Conservation (phyloP, 2,113 vertebrate genomes). For the Abramis brama region DNA sequence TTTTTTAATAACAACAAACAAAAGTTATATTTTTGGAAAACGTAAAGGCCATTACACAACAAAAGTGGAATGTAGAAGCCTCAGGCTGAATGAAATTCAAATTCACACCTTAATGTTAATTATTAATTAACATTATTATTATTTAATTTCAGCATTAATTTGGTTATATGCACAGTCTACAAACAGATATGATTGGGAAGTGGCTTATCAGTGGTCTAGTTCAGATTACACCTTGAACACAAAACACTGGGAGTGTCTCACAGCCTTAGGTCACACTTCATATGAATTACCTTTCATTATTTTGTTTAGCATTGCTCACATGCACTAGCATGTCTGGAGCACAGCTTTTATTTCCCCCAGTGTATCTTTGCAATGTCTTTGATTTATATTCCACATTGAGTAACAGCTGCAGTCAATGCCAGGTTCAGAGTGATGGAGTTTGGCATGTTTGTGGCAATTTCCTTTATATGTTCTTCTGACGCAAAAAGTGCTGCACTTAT, state of each 20-base stretch:
- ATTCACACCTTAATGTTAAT: no score
- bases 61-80: no score
- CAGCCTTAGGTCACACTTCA: background rate
- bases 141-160: background rate
- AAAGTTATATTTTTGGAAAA: no score
- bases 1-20: no score
- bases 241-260: background rate
- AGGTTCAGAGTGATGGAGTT: background rate
- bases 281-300: background rate
- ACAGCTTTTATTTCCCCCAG: background rate
- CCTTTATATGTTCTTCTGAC: background rate
- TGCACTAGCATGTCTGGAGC: slow-evolving; percentile 42
- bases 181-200: background rate
- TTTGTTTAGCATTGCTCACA: background rate
- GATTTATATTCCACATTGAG: background rate
- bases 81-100: no score
- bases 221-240: background rate
- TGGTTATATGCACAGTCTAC: background rate
- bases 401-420: background rate
- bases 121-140: background rate
- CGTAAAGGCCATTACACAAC: no score
- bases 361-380: background rate
- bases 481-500: background rate
- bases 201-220: background rate
- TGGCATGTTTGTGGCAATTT: background rate